These are phyloP conservation scores for Merluccius polli DNA, from an alignment of 2,797 vertebrate genomes.

Conservation along the genomic window DNA sequence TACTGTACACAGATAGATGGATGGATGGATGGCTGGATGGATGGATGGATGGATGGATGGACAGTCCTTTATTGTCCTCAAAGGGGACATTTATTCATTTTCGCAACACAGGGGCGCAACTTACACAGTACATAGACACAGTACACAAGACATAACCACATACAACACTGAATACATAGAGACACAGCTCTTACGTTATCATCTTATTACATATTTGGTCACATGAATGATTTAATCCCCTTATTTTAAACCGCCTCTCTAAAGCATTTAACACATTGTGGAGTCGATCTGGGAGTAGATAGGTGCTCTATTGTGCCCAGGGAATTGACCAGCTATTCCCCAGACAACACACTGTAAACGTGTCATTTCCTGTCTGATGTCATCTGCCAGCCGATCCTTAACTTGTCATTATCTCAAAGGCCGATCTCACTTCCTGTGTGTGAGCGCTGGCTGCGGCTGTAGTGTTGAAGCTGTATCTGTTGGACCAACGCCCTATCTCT, in stretches of 20 bases:
- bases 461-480: not conserved
- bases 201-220: not conserved
- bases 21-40: too few species aligned
- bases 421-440: not conserved
- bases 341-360: not conserved
- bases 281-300: not conserved
- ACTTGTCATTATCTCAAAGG: not conserved
- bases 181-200: not conserved
- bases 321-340: not conserved
- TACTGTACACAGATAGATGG: too few species aligned
- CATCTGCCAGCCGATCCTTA: not conserved
- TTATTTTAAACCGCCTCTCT: not conserved
- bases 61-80: too few species aligned
- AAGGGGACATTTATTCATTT: too few species aligned
- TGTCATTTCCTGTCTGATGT: not conserved
- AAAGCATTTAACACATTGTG: not conserved
- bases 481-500: not conserved
- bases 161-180: not conserved
- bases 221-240: not conserved
- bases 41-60: too few species aligned
- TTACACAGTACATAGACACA: not conserved
- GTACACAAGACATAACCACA: too few species aligned
- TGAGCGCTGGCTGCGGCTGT: not conserved
- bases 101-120: too few species aligned
- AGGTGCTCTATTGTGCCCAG: not conserved